Percentiles rank a stretch among this genome's conserved stretches.
These are phyloP conservation scores for Seriola rivoliana DNA, from an alignment of 2,113 vertebrate genomes.

Conservation along the genomic window DNA sequence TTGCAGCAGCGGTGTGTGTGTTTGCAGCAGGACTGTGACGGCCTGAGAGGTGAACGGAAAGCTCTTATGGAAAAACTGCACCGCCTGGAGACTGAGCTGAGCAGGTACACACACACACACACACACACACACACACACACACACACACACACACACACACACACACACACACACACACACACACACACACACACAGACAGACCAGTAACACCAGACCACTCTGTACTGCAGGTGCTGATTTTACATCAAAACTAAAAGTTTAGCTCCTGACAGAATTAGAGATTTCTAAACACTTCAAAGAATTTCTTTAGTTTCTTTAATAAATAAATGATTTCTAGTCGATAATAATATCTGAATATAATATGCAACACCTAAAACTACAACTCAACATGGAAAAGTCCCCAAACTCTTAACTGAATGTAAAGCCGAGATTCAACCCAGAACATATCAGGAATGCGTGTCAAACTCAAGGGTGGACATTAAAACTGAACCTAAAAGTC, in stretches of 20 bases:
- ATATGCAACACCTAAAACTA: background rate
- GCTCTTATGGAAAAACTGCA: slow-evolving; percentile 88
- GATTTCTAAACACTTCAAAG: background rate
- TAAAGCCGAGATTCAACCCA: background rate
- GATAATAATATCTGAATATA: background rate
- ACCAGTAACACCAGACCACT: background rate
- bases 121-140: slow-evolving; percentile 36
- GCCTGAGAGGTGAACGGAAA: slow-evolving; percentile 89
- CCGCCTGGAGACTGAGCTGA: slow-evolving; percentile 90
- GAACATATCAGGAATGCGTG: background rate
- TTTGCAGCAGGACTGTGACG: slow-evolving; percentile 90
- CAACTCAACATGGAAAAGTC: background rate
- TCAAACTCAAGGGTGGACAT: background rate
- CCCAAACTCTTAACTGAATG: background rate
- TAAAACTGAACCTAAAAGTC: background rate
- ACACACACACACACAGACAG: background rate
- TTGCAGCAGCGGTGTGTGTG: slow-evolving; percentile 88
- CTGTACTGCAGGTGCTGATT: too few species aligned
- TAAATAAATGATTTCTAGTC: too few species aligned
- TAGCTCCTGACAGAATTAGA: too few species aligned
- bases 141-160: slow-evolving; percentile 16
- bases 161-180: slow-evolving; percentile 35
- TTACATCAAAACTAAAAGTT: too few species aligned
- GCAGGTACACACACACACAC: slow-evolving; percentile 83
- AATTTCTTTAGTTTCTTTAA: background rate